A percentile compares a stretch with the other conserved stretches of the same genome.
phyloP scores from a whole-genome alignment of 2,888 invertebrate genomes.

The Anaspis maculata region DNA sequence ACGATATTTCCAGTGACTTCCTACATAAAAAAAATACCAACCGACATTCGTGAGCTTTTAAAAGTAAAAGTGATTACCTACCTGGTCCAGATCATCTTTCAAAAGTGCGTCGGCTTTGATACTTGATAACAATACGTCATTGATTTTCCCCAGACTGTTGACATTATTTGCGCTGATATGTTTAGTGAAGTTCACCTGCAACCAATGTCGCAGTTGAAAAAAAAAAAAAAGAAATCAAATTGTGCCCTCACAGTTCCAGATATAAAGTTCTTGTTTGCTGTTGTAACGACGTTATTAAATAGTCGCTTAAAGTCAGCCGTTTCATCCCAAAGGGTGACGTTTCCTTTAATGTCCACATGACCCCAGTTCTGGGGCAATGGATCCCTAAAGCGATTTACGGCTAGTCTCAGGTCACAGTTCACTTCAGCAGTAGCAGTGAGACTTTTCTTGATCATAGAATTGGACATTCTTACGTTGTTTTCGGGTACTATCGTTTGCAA shows the following conservation, averaged over 20 bases:
- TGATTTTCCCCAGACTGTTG: constrained; percentile 22
- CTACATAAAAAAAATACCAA: too few species aligned
- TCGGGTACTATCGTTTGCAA: constrained; percentile 20
- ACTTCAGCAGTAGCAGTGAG: constrained; percentile 3
- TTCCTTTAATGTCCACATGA: constrained; percentile 19
- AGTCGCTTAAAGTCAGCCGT: constrained; percentile 21
- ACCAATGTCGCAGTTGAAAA: neutral
- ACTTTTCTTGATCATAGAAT: neutral
- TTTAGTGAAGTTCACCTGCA: constrained; percentile 26
- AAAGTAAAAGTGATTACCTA: too few species aligned
- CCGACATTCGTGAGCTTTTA: too few species aligned
- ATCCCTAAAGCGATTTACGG: constrained; percentile 17
- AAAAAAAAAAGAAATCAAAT: too few species aligned
- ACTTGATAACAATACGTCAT: constrained; percentile 28
- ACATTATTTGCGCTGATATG: constrained; percentile 25
- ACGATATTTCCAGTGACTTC: constrained; percentile 27
- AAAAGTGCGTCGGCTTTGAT: constrained; percentile 32
- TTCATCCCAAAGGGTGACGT: constrained; percentile 25
- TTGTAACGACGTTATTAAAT: constrained; percentile 26
- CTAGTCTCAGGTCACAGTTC: constrained; percentile 19
- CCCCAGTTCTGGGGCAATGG: constrained; percentile 22
- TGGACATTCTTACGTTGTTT: constrained; percentile 10
- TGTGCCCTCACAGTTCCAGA: constrained; percentile 4
- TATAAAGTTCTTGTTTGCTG: constrained; percentile 21
- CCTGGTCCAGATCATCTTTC: too few species aligned